phyloP scores from a whole-genome alignment of 2,888 invertebrate genomes.

The Ormyrus labotus region DNA sequence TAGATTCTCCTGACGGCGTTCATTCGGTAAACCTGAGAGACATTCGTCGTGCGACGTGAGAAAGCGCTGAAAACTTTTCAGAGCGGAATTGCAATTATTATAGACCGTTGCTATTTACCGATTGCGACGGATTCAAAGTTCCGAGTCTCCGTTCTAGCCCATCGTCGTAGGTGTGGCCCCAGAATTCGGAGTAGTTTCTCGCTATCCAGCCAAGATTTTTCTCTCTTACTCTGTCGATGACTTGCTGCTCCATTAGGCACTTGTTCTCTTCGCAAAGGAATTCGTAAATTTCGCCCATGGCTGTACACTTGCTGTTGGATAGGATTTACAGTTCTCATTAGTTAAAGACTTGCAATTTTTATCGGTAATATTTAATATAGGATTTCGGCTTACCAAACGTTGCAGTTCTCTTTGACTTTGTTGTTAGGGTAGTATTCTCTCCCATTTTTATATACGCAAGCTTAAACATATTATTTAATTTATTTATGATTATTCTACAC shows the following conservation, averaged over 20 bases:
- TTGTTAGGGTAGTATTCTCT: slow-evolving; percentile 77
- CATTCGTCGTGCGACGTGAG: too few relatives aligned
- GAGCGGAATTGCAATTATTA: neutral
- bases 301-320: slow-evolving; percentile 78
- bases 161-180: slow-evolving; percentile 88
- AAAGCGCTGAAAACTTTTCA: too few relatives aligned
- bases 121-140: slow-evolving; percentile 78
- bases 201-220: slow-evolving; percentile 84
- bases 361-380: neutral
- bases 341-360: too few relatives aligned
- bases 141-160: slow-evolving; percentile 88
- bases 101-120: slow-evolving; percentile 70
- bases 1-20: slow-evolving; percentile 79
- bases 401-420: slow-evolving; percentile 82
- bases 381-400: slow-evolving; percentile 80
- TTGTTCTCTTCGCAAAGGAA: slow-evolving; percentile 83
- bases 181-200: slow-evolving; percentile 88
- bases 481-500: too few relatives aligned
- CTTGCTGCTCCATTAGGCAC: slow-evolving; percentile 85
- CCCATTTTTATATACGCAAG: slow-evolving; percentile 74
- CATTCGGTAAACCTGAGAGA: slow-evolving; percentile 75
- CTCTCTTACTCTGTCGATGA: slow-evolving; percentile 83
- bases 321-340: neutral
- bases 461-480: too few relatives aligned
- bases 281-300: slow-evolving; percentile 70